Conservation (phyloP, 2,113 vertebrate species). For the Daubentonia madagascariensis region DNA sequence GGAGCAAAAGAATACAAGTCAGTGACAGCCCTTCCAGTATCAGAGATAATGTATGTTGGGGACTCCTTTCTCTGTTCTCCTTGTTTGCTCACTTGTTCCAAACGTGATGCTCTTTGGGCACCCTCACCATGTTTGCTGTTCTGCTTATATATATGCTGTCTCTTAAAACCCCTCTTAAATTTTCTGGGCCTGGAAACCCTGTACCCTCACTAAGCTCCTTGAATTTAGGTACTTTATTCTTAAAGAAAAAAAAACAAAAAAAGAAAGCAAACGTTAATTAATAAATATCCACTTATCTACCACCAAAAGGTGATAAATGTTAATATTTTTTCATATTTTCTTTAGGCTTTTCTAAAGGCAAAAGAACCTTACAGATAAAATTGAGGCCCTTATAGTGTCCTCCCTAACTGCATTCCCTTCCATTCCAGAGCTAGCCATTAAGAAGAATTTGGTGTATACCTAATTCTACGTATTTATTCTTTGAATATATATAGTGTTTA, state of each 20-base stretch:
- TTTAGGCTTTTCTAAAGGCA: not conserved
- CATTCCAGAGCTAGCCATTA: not conserved
- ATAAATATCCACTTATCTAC: not conserved
- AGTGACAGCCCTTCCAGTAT: rapidly evolving
- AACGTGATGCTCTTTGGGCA: rapidly evolving
- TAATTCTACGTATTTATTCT: not conserved
- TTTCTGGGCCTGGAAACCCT: not conserved
- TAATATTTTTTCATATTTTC: not conserved
- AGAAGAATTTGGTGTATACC: not conserved
- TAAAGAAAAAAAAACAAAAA: not conserved
- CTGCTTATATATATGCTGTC: not conserved
- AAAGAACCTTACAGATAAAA: not conserved
- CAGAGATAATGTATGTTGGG: rapidly evolving
- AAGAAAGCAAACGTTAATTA: not conserved
- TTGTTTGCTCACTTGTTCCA: not conserved
- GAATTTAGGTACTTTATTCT: not conserved
- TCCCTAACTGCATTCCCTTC: not conserved
- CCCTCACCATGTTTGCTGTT: not conserved
- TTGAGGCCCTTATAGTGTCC: not conserved
- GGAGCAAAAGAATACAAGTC: not conserved
- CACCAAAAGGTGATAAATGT: not conserved
- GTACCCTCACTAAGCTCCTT: not conserved
- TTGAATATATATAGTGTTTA: not conserved
- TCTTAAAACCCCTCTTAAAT: not conserved
- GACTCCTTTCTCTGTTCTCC: not conserved